phyloP scores from a whole-genome alignment of 2,797 vertebrate species.

The Platalea minor region DNA sequence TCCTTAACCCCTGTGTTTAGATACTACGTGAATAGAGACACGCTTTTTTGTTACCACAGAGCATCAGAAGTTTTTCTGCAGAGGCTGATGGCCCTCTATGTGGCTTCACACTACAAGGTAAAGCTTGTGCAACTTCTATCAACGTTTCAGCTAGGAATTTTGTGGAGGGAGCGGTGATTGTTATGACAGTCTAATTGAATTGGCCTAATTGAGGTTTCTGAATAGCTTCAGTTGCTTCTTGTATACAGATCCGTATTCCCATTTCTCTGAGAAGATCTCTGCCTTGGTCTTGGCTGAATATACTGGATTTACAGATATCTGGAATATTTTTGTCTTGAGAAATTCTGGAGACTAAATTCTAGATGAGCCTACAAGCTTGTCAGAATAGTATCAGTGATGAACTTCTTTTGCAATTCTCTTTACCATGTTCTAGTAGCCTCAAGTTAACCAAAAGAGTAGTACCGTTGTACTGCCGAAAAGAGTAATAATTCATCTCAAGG shows the following conservation, averaged over 20 bases:
- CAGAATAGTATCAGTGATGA: not conserved
- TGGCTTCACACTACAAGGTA: constrained; percentile 98
- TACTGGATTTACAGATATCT: not conserved
- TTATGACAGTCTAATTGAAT: not conserved
- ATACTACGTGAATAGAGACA: constrained; percentile 97
- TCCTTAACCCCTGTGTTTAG: constrained; percentile 79
- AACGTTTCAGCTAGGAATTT: not conserved
- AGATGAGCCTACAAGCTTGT: not conserved
- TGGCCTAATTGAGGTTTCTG: not conserved
- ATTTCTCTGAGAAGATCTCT: not conserved
- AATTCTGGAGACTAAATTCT: not conserved
- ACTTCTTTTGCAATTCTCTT: not conserved
- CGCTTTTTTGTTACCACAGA: constrained; percentile 96
- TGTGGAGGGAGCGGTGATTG: not conserved
- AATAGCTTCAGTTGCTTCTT: not conserved
- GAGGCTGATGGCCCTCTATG: constrained; percentile 93
- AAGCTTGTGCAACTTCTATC: not conserved
- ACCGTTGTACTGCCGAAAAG: not conserved
- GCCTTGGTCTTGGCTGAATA: not conserved
- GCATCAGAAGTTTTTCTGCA: constrained; percentile 96
- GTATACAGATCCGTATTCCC: not conserved
- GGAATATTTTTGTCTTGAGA: not conserved
- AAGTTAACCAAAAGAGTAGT: not conserved
- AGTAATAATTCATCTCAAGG: not conserved
- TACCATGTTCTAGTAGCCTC: not conserved